Conservation (phyloP, 1,140 invertebrate species). For the Cydia fagiglandana region DNA sequence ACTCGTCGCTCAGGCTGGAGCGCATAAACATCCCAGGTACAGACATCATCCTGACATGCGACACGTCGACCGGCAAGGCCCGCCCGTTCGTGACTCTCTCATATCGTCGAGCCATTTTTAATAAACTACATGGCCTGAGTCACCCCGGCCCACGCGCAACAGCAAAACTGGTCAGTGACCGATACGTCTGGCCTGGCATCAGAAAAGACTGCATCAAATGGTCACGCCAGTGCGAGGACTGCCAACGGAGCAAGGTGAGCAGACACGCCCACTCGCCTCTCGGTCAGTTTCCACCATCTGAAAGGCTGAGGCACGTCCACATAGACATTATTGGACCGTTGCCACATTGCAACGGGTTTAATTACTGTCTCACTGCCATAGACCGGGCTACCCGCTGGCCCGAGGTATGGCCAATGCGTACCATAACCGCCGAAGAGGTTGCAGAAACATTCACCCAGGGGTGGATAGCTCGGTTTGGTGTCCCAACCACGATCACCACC, state of each 20-base stretch:
- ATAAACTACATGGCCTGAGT: no score
- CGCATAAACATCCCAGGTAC: neutral
- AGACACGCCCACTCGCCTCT: neutral
- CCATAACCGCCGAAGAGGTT: constrained; percentile 52
- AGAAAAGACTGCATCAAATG: no score
- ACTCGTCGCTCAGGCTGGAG: neutral
- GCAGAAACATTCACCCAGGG: constrained; percentile 35
- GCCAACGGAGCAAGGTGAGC: neutral
- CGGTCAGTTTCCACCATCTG: no score
- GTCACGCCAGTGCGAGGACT: no score
- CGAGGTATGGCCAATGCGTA: constrained; percentile 45
- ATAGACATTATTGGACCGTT: no score
- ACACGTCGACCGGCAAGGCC: neutral
- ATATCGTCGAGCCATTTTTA: no score
- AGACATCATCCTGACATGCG: neutral
- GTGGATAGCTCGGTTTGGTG: constrained; percentile 52
- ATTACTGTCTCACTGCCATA: neutral
- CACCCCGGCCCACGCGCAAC: no score
- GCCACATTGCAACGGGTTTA: no score
- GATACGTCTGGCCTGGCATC: no score
- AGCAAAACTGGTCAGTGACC: no score
- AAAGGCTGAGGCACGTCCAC: no score
- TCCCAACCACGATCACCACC: constrained; percentile 44
- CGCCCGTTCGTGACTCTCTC: neutral
- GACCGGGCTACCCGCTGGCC: constrained; percentile 54